Percentiles rank a stretch among this genome's conserved stretches.
phyloP scores from a whole-genome alignment of 2,888 invertebrate species.

The Rhingia rostrata region DNA sequence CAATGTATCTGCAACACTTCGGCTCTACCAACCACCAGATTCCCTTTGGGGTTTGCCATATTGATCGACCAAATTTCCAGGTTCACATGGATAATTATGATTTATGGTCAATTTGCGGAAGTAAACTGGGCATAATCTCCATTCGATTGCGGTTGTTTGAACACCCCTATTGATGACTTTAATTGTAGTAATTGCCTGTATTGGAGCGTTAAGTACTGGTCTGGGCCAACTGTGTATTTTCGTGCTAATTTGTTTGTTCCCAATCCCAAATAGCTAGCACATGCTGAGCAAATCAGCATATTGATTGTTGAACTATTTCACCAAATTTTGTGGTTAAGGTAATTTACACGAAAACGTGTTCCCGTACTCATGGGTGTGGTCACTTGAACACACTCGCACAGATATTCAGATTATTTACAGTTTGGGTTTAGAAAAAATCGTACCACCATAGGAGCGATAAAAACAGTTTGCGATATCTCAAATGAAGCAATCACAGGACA shows the following conservation, averaged over 20 bases:
- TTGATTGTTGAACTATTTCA: background rate
- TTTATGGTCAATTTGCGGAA: constrained; percentile 71
- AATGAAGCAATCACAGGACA: no score
- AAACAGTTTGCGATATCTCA: no score
- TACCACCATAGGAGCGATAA: no score
- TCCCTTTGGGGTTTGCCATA: constrained; percentile 10
- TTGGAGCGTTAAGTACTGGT: constrained; percentile 16
- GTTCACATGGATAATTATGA: constrained; percentile 68
- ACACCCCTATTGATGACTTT: constrained; percentile 58
- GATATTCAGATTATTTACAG: no score
- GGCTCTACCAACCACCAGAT: background rate
- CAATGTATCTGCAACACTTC: constrained; percentile 2
- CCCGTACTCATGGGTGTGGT: no score
- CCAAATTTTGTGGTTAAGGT: constrained; percentile 27
- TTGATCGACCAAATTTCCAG: constrained; percentile 48
- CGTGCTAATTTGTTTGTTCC: constrained; percentile 66
- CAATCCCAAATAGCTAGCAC: background rate
- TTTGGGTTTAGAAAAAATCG: no score
- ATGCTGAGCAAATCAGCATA: background rate
- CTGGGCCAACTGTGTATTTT: constrained; percentile 22
- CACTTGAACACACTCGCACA: no score
- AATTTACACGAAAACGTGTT: background rate
- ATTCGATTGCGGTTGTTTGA: constrained; percentile 46
- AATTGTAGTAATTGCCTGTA: constrained; percentile 70
- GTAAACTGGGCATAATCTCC: constrained; percentile 36